phyloP scores from a whole-genome alignment of 2,888 invertebrate species.

The Leuctra nigra region DNA sequence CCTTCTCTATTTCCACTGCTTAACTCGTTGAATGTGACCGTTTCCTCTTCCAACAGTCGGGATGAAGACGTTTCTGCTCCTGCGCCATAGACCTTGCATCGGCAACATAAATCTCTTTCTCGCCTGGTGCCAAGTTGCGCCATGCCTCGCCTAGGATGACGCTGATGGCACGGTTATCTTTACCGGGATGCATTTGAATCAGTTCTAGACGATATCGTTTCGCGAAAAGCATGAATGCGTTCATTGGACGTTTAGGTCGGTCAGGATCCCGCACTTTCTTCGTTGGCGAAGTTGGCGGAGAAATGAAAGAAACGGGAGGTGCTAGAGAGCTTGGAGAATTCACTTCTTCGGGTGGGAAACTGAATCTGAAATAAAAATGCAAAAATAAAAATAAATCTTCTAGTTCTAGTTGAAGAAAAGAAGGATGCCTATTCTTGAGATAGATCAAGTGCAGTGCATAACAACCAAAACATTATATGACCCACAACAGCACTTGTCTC shows the following conservation, averaged over 20 bases:
- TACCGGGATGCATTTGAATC: conserved; percentile 44
- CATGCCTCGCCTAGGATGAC: conserved; percentile 45
- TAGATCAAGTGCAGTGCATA: too few relatives aligned
- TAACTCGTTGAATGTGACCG: conserved; percentile 36
- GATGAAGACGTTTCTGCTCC: conserved; percentile 42
- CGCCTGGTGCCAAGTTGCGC: conserved; percentile 39
- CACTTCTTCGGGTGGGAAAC: conserved; percentile 35
- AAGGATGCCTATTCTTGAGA: too few relatives aligned
- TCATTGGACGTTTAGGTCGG: conserved; percentile 46
- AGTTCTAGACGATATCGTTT: conserved; percentile 42
- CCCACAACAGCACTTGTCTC: too few relatives aligned
- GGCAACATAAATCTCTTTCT: conserved; percentile 39
- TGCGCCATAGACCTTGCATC: conserved; percentile 42
- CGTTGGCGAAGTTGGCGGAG: conserved; percentile 34
- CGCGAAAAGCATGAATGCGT: conserved; percentile 47
- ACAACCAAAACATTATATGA: too few relatives aligned
- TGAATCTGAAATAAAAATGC: conserved; percentile 28
- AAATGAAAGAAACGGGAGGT: conserved; percentile 31
- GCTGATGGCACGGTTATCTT: conserved; percentile 47
- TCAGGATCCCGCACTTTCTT: conserved; percentile 30
- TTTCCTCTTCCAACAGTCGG: conserved; percentile 48
- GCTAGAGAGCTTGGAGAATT: conserved; percentile 17
- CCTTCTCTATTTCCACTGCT: too few relatives aligned
- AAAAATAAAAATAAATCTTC: conserved; percentile 19
- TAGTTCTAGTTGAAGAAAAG: neutral